Evolutionary conservation across 2,797 vertebrate genomes (phyloP), one percentile per base, ranked within the genome.

Genomic region (Sebastes wilsoni): DNA sequence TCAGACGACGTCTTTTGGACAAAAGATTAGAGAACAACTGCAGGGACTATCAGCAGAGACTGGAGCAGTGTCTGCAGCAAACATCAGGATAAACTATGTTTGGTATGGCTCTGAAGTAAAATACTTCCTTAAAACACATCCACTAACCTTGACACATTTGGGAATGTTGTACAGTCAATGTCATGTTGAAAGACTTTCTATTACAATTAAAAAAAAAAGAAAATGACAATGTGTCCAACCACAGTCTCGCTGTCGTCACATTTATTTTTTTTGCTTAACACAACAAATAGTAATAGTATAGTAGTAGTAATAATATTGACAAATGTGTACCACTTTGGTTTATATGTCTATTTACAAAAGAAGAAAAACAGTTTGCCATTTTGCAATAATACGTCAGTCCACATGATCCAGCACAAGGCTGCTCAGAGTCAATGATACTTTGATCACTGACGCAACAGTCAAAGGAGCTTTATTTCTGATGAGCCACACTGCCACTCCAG

Each of bases 71-170:
- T 83, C 69, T 70, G 16, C 36, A 69, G 62, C 20, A n/a, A 77
- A 79, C 32, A 80, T 25, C n/a, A 49, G 34, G 82, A 87, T 86
- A 76, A 84, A 73, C 6, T 55, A 3, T 32, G 8, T 80, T 77
- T 83, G 71, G 79, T 76, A 68, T 80, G 74, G 6, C 76, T 80
- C 61, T 62, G 38, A 74, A 32, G 14, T 42, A 9, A 62, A 68
- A 5, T 18, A 34, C 4, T 13, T 38, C 36, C 46, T 46, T 28
- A 38, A 78, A 82, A 52, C 49, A 70, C 36, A 61, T 22, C 18
- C 56, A 68, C 2, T 22, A 69, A 81, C 86, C 86, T 81, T 89
- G 83, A 84, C 55, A 78, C 4, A 10, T 59, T 23, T 56, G 1
- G 20, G 20, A 75, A 66, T 32, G 12, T 16, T 55, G 52, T 4